Percentiles rank a stretch among this genome's conserved stretches.
These are phyloP conservation scores for Stigmatopora argus DNA, from an alignment of 2,113 vertebrate species.

Conservation along the genomic window DNA sequence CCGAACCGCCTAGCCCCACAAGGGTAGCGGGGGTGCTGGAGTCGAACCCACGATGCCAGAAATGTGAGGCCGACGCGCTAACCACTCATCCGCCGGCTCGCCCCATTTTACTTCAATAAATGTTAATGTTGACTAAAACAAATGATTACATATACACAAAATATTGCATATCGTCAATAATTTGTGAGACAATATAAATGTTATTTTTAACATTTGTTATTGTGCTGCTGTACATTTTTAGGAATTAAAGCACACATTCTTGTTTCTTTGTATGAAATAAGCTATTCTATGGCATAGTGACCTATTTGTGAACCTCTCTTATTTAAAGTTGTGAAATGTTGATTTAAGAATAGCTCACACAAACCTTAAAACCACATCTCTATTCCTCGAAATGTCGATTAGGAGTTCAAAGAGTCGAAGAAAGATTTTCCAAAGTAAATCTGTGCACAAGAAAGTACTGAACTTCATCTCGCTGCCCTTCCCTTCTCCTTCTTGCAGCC, in stretches of 20 bases:
- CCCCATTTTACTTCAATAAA: too few relatives aligned
- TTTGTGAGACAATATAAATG: too few relatives aligned
- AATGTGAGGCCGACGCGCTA: too few relatives aligned
- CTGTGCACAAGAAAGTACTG: conserved; percentile 42
- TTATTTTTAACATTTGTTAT: too few relatives aligned
- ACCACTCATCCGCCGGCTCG: too few relatives aligned
- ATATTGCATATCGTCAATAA: too few relatives aligned
- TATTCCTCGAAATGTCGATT: conserved; percentile 64
- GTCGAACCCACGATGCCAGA: too few relatives aligned
- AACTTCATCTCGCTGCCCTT: conserved; percentile 35
- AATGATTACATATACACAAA: too few relatives aligned
- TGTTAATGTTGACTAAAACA: too few relatives aligned
- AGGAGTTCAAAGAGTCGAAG: conserved; percentile 45
- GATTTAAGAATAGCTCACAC: not conserved
- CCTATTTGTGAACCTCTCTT: not conserved
- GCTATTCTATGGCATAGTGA: not conserved
- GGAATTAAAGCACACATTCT: not conserved
- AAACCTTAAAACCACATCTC: not conserved
- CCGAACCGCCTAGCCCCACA: too few relatives aligned
- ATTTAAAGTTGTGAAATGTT: not conserved
- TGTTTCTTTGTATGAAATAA: not conserved
- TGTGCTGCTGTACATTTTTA: too few relatives aligned
- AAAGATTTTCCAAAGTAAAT: conserved; percentile 44
- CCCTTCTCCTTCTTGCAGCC: conserved; percentile 32
- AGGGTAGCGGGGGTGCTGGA: too few relatives aligned